Evolutionary conservation across 2,888 invertebrate species (phyloP).

Genomic region (Nomada ferruginata): DNA sequence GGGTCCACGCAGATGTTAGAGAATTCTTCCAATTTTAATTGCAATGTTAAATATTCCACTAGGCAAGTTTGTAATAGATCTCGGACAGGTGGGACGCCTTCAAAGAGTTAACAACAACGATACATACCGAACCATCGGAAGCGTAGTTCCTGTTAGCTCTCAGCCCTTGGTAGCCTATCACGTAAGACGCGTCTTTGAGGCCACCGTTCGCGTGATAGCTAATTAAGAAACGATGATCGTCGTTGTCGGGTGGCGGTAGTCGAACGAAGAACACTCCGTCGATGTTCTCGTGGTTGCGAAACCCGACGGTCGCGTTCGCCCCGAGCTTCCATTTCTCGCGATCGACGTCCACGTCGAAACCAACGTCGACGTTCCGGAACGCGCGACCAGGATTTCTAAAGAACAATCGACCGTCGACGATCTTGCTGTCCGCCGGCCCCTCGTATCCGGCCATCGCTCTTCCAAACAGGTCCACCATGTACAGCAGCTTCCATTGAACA

Average conservation of each 20-base stretch:
- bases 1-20: no score
- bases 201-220: slow-evolving; percentile 84
- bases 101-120: background rate
- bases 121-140: slow-evolving; percentile 86
- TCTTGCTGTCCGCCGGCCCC: slow-evolving; percentile 77
- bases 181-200: slow-evolving; percentile 84
- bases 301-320: slow-evolving; percentile 86
- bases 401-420: slow-evolving; percentile 84
- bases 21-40: no score
- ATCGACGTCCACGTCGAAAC: slow-evolving; percentile 86
- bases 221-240: slow-evolving; percentile 87
- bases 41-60: no score
- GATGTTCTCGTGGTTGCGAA: slow-evolving; percentile 85
- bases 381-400: slow-evolving; percentile 86
- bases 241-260: slow-evolving; percentile 88
- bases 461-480: slow-evolving; percentile 83
- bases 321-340: slow-evolving; percentile 86
- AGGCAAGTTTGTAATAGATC: no score
- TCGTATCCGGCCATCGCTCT: slow-evolving; percentile 81
- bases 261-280: slow-evolving; percentile 86
- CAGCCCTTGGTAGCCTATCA: slow-evolving; percentile 86
- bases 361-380: slow-evolving; percentile 85
- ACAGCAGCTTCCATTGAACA: slow-evolving; percentile 85
- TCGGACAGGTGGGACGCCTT: no score
- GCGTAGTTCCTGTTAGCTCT: slow-evolving; percentile 86